phyloP scores from a whole-genome alignment of 1,140 invertebrate genomes.

The Pygmarrhopalites habei region DNA sequence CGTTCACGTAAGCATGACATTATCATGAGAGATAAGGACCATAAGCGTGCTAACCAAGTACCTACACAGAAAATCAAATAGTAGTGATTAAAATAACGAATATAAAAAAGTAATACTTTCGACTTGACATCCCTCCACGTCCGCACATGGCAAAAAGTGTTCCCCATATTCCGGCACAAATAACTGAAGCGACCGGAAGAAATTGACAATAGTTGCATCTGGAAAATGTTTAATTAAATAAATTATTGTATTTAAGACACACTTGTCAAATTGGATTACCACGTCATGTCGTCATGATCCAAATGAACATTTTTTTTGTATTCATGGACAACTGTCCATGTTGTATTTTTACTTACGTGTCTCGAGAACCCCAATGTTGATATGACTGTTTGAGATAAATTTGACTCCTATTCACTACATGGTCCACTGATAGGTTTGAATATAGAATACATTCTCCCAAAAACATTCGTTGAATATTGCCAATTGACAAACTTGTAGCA shows the following conservation, averaged over 20 bases:
- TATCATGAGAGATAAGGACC: too few species aligned
- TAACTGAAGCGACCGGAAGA: conserved; percentile 34
- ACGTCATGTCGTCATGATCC: too few species aligned
- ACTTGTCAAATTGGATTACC: too few species aligned
- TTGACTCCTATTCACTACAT: conserved; percentile 11
- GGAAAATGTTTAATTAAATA: too few species aligned
- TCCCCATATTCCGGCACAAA: conserved; percentile 34
- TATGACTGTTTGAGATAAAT: neutral
- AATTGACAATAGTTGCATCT: conserved; percentile 34
- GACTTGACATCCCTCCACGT: conserved; percentile 26
- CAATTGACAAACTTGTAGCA: conserved; percentile 32
- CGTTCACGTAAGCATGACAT: too few species aligned
- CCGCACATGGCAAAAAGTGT: conserved; percentile 37
- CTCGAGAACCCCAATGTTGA: conserved; percentile 22
- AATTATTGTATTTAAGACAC: too few species aligned
- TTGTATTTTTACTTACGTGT: neutral
- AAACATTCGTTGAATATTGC: conserved; percentile 29
- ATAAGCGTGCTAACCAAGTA: too few species aligned
- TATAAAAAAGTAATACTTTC: too few species aligned
- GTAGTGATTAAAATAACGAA: too few species aligned
- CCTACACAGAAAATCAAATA: too few species aligned
- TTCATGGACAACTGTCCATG: too few species aligned
- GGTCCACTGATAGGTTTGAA: conserved; percentile 15
- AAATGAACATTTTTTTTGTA: too few species aligned
- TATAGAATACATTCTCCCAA: conserved; percentile 33